Evolutionary conservation across 2,113 vertebrate genomes (phyloP).

Genomic region (Beaufortia kweichowensis): DNA sequence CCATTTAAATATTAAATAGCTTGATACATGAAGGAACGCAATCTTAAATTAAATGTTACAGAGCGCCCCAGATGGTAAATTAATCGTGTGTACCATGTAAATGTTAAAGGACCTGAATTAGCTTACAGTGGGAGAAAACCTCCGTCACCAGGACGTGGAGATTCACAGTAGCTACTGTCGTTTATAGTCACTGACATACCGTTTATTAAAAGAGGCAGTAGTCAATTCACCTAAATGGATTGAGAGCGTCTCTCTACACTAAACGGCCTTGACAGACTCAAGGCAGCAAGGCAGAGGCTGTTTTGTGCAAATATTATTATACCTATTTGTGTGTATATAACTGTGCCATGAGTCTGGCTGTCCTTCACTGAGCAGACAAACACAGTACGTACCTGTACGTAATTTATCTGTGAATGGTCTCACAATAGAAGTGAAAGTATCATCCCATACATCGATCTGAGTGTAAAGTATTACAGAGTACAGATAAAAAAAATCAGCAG

Average conservation of each 20-base stretch:
- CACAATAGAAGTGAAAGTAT: constrained; percentile 10
- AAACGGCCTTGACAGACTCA: neutral
- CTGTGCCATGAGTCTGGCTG: neutral
- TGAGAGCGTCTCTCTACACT: neutral
- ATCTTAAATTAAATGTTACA: neutral
- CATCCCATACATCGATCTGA: neutral
- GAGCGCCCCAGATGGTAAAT: neutral
- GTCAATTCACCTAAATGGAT: neutral
- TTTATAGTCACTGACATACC: neutral
- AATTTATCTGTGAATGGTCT: neutral
- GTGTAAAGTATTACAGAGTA: constrained; percentile 1
- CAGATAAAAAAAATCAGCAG: neutral
- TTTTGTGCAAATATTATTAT: neutral
- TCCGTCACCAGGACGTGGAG: neutral
- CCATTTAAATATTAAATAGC: neutral
- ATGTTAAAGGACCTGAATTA: constrained; percentile 15
- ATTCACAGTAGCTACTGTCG: neutral
- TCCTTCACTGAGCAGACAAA: constrained; percentile 20
- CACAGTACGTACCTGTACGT: neutral
- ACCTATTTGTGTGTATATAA: neutral
- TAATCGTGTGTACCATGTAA: constrained; percentile 2
- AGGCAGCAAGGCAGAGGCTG: neutral
- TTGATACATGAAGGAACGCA: neutral
- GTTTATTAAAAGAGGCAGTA: neutral
- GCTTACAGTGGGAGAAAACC: neutral